phyloP scores from a whole-genome alignment of 1,140 invertebrate genomes.

The Battus philenor region DNA sequence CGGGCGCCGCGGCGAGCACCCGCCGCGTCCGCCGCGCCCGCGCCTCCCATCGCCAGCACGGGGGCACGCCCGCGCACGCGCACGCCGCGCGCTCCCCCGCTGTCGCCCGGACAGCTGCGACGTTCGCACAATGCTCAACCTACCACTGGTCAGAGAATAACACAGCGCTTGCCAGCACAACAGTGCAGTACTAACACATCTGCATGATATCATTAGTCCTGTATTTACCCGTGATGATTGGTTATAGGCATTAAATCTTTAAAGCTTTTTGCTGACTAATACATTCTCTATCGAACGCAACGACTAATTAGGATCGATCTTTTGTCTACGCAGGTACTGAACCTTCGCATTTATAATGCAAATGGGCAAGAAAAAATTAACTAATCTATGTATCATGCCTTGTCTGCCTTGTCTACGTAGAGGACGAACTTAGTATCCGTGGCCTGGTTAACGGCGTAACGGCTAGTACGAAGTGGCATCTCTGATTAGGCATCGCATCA shows the following conservation, averaged over 20 bases:
- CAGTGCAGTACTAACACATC: background rate
- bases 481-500: too few relatives aligned
- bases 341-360: background rate
- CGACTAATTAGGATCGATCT: background rate
- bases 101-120: conserved; percentile 43
- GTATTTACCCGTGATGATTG: background rate
- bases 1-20: conserved; percentile 1
- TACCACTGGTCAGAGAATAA: background rate
- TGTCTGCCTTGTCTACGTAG: too few relatives aligned
- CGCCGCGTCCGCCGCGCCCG: conserved; percentile 15
- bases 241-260: background rate
- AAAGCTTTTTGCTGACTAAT: too few relatives aligned
- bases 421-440: too few relatives aligned
- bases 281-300: background rate
- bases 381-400: too few relatives aligned
- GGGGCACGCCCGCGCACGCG: conserved; percentile 17
- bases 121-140: conserved; percentile 5
- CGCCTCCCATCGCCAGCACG: conserved; percentile 24
- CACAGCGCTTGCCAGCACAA: background rate
- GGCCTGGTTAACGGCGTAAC: too few relatives aligned
- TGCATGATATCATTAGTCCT: too few relatives aligned
- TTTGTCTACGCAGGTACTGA: background rate
- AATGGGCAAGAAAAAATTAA: too few relatives aligned
- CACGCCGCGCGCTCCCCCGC: conserved; percentile 21
- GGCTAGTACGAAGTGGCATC: too few relatives aligned